phyloP scores from a whole-genome alignment of 2,888 invertebrate genomes.

The Ichneumoninae sp. region DNA sequence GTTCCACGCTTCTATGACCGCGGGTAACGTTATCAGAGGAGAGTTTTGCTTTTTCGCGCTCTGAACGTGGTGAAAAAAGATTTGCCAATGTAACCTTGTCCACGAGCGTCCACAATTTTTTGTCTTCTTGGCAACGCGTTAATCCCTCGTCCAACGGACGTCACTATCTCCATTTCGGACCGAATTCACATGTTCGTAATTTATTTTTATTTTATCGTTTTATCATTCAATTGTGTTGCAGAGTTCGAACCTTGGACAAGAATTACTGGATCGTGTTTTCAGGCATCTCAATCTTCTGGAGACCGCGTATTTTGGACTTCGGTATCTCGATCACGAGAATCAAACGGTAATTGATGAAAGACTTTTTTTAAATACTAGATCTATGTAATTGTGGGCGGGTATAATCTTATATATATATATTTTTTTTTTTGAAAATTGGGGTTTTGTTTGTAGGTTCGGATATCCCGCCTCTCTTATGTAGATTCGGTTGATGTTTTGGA shows the following conservation, averaged over 20 bases:
- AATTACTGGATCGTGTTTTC: slow-evolving; percentile 95
- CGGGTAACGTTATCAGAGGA: slow-evolving; percentile 12
- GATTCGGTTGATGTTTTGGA: too few relatives aligned
- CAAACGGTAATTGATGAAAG: slow-evolving; percentile 90
- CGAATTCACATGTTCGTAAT: neutral
- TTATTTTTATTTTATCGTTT: slow-evolving; percentile 31
- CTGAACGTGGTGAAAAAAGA: neutral
- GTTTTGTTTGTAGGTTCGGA: too few relatives aligned
- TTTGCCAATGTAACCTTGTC: neutral
- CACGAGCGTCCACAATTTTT: neutral
- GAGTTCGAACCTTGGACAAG: slow-evolving; percentile 96
- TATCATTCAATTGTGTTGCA: slow-evolving; percentile 85
- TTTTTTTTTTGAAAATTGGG: too few relatives aligned
- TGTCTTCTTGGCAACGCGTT: neutral
- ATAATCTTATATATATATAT: neutral
- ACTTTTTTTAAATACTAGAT: slow-evolving; percentile 23
- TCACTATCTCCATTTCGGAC: too few relatives aligned
- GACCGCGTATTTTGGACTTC: slow-evolving; percentile 97
- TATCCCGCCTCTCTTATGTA: too few relatives aligned
- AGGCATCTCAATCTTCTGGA: slow-evolving; percentile 96
- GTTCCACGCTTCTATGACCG: slow-evolving; percentile 60
- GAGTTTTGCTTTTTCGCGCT: neutral
- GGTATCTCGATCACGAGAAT: slow-evolving; percentile 96
- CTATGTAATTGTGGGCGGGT: too few relatives aligned
- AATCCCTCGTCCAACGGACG: too few relatives aligned